Evolutionary conservation across 2,888 invertebrate species (phyloP), one percentile per base, ranked within the genome.

Genomic region (Tricholauxania praeusta): DNA sequence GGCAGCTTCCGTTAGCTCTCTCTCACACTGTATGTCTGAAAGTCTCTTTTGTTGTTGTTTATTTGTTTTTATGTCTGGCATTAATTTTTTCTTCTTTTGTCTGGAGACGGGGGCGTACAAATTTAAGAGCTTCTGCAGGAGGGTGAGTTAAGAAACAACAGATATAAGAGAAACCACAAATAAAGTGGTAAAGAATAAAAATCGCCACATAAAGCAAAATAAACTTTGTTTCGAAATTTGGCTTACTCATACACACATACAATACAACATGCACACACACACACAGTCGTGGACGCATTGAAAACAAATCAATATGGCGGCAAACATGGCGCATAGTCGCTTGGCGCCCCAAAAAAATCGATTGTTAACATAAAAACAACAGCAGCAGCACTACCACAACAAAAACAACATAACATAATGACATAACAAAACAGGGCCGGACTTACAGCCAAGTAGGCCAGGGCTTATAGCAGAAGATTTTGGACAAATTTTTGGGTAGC

Each of bases 281-380:
- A 74, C 60, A 73, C 55, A 73, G 14, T 66, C 68, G 60, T 28
- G 51, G 32, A 64, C 39, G 66, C 19, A 66, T 47, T 48, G 22
- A 63, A 59, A 49, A 64, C 63, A 74, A 67, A 72, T 72, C 75
- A 75, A 77, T 73, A 72, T 72, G 75, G 72, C 72, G 51, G 67
- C 72, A 71, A 57, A 53, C 59, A 60, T 72, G 72, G 67, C 71
- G 70, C 68, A 68, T 66, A 72, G 68, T 73, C 69, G 70, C 72
- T 72, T 82, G 82, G 82, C 82, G 82, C 82, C 82, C 82, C 74
- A 79, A 82, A 39, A 39, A 82, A 83, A 83, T 83, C 83, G 82
- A 83, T 83, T 83, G 80, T 51, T 28, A 51, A 39, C 47, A 49
- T 28, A 48, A 22, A 28, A 57, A 28, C 55, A 64, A 71, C 69